Percentiles rank a stretch among this genome's conserved stretches.
Evolutionary conservation across 2,888 invertebrate species (phyloP).

Genomic region (Eupithecia subumbrata): DNA sequence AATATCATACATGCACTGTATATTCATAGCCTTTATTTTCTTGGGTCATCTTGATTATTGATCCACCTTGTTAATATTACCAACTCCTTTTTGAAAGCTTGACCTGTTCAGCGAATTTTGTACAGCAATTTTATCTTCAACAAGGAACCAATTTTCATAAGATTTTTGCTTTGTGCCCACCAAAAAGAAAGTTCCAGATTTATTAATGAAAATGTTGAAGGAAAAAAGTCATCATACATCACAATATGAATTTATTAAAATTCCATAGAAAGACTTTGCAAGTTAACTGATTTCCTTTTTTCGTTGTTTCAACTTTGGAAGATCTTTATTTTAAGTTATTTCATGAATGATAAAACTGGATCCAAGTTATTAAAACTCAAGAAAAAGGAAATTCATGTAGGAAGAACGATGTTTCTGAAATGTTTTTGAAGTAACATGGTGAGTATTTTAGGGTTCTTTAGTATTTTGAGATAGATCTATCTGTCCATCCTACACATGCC

Average conservation of each 20-base stretch:
- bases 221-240: constrained; percentile 40
- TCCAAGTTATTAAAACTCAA: background rate
- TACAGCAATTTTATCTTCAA: no score
- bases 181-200: constrained; percentile 32
- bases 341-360: constrained; percentile 28
- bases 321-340: constrained; percentile 18
- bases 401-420: background rate
- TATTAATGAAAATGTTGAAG: constrained; percentile 38
- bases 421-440: background rate
- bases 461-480: background rate
- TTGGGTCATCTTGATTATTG: background rate
- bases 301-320: constrained; percentile 26
- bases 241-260: constrained; percentile 42
- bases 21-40: background rate
- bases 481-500: background rate
- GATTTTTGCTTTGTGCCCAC: background rate
- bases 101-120: background rate
- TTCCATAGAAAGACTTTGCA: constrained; percentile 37
- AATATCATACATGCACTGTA: background rate
- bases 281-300: constrained; percentile 33
- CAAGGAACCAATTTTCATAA: constrained; percentile 5
- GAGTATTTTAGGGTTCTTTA: background rate
- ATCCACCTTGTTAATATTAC: background rate
- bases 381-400: background rate
- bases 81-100: background rate